phyloP scores from a whole-genome alignment of 2,888 invertebrate species.

The Coremacera marginata region DNA sequence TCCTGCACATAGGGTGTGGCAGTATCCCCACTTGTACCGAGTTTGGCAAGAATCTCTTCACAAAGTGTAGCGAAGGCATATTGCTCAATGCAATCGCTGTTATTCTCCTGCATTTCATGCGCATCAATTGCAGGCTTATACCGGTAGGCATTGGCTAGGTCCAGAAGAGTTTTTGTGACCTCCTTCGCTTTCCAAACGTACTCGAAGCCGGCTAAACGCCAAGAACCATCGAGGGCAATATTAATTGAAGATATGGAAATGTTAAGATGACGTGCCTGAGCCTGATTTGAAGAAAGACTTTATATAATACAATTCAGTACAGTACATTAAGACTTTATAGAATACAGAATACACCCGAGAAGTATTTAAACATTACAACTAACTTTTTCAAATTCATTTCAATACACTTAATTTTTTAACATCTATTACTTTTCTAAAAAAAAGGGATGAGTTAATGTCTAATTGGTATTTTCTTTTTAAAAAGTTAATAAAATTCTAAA shows the following conservation, averaged over 20 bases:
- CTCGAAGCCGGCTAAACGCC: conserved; percentile 90
- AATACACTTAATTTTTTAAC: too few species aligned
- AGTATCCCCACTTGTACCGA: conserved; percentile 61
- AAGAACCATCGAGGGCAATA: conserved; percentile 84
- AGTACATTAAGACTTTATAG: too few species aligned
- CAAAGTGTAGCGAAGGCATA: conserved; percentile 83
- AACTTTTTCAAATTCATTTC: too few species aligned
- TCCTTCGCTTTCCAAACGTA: conserved; percentile 80
- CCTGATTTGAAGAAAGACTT: conserved; percentile 68
- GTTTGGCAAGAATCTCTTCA: conserved; percentile 75
- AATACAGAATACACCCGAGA: too few species aligned
- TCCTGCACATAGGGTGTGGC: conserved; percentile 79
- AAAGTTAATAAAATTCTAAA: too few species aligned
- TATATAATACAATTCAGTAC: too few species aligned
- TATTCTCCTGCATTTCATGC: conserved; percentile 64
- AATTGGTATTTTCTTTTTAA: too few species aligned
- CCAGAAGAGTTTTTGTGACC: conserved; percentile 75
- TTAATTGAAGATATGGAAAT: conserved; percentile 84
- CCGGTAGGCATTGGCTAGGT: conserved; percentile 77
- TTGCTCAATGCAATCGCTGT: conserved; percentile 76
- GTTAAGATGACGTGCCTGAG: conserved; percentile 85
- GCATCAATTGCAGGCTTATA: conserved; percentile 81
- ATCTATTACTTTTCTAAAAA: too few species aligned
- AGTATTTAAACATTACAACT: too few species aligned
- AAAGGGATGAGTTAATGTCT: too few species aligned